phyloP scores from a whole-genome alignment of 2,888 invertebrate genomes.

The Yponomeuta evonymella region DNA sequence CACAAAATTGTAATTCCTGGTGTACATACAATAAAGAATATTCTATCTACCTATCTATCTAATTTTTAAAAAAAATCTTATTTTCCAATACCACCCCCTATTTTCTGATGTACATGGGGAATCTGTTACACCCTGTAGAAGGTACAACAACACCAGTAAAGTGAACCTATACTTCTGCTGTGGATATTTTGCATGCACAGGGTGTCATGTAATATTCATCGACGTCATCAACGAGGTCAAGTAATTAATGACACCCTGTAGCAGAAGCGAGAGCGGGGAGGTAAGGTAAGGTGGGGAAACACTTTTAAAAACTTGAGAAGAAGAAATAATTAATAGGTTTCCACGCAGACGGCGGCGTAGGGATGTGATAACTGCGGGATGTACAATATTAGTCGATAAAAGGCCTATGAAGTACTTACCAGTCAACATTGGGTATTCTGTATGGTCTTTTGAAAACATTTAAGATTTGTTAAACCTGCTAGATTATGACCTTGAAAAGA shows the following conservation, averaged over 20 bases:
- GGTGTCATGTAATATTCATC: constrained; percentile 42
- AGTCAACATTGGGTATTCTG: too few relatives aligned
- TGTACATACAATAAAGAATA: too few relatives aligned
- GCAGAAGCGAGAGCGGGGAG: constrained; percentile 21
- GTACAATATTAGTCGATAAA: constrained; percentile 16
- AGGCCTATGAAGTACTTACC: background rate
- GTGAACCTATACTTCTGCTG: background rate
- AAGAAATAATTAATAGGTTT: constrained; percentile 70
- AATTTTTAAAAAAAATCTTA: background rate
- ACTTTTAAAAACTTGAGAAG: constrained; percentile 61
- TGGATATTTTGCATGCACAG: constrained; percentile 19
- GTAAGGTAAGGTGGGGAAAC: constrained; percentile 44
- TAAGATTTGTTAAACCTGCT: too few relatives aligned
- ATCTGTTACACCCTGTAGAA: background rate
- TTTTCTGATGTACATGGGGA: background rate
- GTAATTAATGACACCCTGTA: constrained; percentile 46
- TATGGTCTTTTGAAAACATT: background rate
- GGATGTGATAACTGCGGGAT: constrained; percentile 26
- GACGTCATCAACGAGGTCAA: constrained; percentile 56
- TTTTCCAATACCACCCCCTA: background rate
- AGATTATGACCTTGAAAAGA: too few relatives aligned
- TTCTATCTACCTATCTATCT: background rate
- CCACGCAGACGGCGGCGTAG: constrained; percentile 39
- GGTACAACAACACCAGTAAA: background rate
- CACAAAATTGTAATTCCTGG: too few relatives aligned